Evolutionary conservation across 1,140 invertebrate genomes (phyloP), one percentile per base, ranked within the genome.

Genomic region (Drosophila repletoides): DNA sequence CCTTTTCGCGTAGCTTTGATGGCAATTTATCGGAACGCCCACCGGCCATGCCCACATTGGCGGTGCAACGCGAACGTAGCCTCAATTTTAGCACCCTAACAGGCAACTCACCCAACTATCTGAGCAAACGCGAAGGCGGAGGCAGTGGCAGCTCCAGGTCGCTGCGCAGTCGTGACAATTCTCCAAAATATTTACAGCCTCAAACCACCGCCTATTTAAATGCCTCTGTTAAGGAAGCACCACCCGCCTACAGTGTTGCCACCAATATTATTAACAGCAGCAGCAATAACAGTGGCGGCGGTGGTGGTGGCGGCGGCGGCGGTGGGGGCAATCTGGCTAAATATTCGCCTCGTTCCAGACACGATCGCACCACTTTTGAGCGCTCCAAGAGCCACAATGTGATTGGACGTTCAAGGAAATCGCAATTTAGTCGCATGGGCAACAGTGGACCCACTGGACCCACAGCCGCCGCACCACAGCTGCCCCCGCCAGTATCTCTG

Each of bases 1-100:
- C 84, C 0, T 90, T 90, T 49, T 90, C 89, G 5, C 76, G 88
- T 22, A 90, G 89, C 52, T 90, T 90, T 41, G 89, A 90, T 45
- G 88, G 89, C 22, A 89, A 90, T 55, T 52, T 90, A 1, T 88
- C 88, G 3, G 88, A 89, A 10, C 61, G 79, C 0, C 76, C 76
- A 9, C 33, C 60, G 3, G 46, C 60, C 5, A 43, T 71, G 36
- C 79, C 84, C 0, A 41, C 66, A 1, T 6, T 87, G 31, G 68
- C 52, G 0, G 59, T 65, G 12, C 72, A 79, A 9, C 72, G 87
- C 1, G 76, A 90, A 3, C 51, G 88, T 3, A 88, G 76, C 3
- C 72, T 83, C 10, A 90, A 89, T 31, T 90, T 90, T 19, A 84
- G 88, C 51, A 88, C 75, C 1, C 46, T 90, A 2, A 90, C 89